Percentiles rank a stretch among this genome's conserved stretches.
Evolutionary conservation across 2,888 invertebrate genomes (phyloP).

Genomic region (Coecobrya sp.): DNA sequence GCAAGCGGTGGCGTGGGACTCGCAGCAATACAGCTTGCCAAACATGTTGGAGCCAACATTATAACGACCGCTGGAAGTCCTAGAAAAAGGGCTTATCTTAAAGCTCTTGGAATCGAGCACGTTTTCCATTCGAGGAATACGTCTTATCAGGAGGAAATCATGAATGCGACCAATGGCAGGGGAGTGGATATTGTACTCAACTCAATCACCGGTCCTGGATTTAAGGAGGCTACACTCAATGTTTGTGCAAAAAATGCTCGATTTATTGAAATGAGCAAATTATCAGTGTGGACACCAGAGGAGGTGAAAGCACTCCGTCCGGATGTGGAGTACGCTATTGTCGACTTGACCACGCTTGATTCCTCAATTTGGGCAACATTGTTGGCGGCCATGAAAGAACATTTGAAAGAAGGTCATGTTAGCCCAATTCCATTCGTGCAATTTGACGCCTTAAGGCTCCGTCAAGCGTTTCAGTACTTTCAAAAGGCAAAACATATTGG

Average conservation of each 20-base stretch:
- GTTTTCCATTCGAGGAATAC: conserved; percentile 82
- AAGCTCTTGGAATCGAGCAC: conserved; percentile 68
- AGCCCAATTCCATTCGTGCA: conserved; percentile 61
- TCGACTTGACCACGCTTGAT: conserved; percentile 68
- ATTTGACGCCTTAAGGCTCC: conserved; percentile 70
- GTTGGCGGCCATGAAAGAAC: neutral
- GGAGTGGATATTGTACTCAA: conserved; percentile 82
- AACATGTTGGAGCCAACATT: conserved; percentile 63
- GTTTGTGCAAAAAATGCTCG: conserved; percentile 69
- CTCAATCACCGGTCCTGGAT: conserved; percentile 80
- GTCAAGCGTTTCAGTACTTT: conserved; percentile 72
- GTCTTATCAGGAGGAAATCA: conserved; percentile 68
- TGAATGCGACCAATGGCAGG: conserved; percentile 55
- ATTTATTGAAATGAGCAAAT: conserved; percentile 82
- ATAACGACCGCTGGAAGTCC: conserved; percentile 77
- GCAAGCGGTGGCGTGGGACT: conserved; percentile 77
- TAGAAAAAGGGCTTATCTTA: conserved; percentile 73
- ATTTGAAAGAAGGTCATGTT: neutral
- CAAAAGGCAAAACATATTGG: conserved; percentile 74
- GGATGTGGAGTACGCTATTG: conserved; percentile 77
- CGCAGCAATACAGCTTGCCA: conserved; percentile 58
- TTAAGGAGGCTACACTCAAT: conserved; percentile 77
- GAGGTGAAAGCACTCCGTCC: conserved; percentile 70
- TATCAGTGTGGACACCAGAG: conserved; percentile 75
- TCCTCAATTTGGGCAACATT: neutral